A percentile compares a stretch with the other conserved stretches of the same genome.
Conservation (phyloP, 2,888 invertebrate genomes). For the Oxytorus armatus region DNA sequence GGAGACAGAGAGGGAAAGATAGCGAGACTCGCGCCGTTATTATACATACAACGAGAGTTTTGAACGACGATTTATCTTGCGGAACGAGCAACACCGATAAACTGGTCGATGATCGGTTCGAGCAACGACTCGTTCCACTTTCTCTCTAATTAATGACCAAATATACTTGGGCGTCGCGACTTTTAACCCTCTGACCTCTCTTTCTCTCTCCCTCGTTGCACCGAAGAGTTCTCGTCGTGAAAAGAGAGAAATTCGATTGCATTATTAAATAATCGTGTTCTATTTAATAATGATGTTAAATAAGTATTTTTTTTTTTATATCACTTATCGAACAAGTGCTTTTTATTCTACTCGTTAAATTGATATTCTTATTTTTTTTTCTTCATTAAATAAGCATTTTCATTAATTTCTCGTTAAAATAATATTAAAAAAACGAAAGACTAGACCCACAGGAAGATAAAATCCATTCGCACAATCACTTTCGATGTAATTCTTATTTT, state of each 20-base stretch:
- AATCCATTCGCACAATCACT: too few relatives aligned
- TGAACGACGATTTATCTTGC: constrained; percentile 54
- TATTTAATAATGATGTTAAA: background rate
- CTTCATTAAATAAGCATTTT: too few relatives aligned
- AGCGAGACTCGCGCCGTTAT: constrained; percentile 23
- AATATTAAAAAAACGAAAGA: too few relatives aligned
- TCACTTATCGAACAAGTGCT: too few relatives aligned
- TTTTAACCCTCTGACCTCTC: constrained; percentile 44
- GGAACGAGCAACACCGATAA: constrained; percentile 38
- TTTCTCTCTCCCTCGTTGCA: constrained; percentile 9
- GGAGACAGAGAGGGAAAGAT: constrained; percentile 15
- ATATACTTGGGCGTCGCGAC: constrained; percentile 25
- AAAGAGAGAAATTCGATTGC: background rate
- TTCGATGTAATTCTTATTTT: too few relatives aligned
- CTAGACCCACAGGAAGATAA: too few relatives aligned
- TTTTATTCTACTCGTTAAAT: too few relatives aligned
- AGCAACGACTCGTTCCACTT: constrained; percentile 70
- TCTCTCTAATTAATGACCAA: constrained; percentile 72
- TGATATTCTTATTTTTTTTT: too few relatives aligned
- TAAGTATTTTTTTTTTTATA: background rate
- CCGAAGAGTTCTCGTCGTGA: constrained; percentile 22
- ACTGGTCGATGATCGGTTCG: constrained; percentile 55
- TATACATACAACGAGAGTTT: constrained; percentile 42
- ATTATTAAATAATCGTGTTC: constrained; percentile 27
- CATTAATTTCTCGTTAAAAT: too few relatives aligned